Conservation (phyloP, 1,140 invertebrate genomes). For the Sitodiplosis mosellana region DNA sequence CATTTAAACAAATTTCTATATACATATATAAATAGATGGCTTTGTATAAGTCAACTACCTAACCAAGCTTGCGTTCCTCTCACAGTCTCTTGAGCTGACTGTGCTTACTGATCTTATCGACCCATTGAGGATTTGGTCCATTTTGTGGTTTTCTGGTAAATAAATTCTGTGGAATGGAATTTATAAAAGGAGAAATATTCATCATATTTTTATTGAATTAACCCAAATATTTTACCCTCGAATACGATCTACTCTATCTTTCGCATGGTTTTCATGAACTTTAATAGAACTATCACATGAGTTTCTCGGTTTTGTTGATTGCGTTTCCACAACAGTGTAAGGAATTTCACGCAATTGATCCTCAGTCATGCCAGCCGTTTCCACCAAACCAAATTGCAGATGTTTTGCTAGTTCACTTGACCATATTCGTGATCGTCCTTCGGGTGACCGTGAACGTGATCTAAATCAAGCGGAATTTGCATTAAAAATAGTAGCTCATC, state of each 20-base stretch:
- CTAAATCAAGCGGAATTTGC: neutral
- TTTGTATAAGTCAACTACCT: too few species aligned
- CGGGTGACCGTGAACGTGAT: conserved; percentile 32
- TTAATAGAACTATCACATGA: conserved; percentile 18
- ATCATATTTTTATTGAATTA: too few species aligned
- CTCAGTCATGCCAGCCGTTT: conserved; percentile 73
- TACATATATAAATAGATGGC: too few species aligned
- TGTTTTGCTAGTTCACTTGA: conserved; percentile 61
- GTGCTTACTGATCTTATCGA: conserved; percentile 24
- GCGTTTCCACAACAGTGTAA: conserved; percentile 72
- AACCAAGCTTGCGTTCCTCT: conserved; percentile 18
- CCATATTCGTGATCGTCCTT: conserved; percentile 34
- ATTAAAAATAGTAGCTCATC: neutral
- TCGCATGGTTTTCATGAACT: conserved; percentile 20
- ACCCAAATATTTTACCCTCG: conserved; percentile 17
- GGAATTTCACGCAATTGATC: conserved; percentile 79
- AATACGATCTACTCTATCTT: conserved; percentile 12
- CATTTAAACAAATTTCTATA: too few species aligned
- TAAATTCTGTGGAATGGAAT: conserved; percentile 1
- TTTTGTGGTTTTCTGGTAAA: neutral
- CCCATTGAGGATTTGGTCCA: conserved; percentile 10
- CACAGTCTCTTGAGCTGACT: conserved; percentile 21
- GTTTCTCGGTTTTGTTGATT: conserved; percentile 16
- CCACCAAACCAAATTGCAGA: conserved; percentile 75
- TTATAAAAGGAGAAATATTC: too few species aligned